These are phyloP conservation scores for Rhipidura dahli DNA, from an alignment of 2,113 vertebrate species.

Conservation along the genomic window DNA sequence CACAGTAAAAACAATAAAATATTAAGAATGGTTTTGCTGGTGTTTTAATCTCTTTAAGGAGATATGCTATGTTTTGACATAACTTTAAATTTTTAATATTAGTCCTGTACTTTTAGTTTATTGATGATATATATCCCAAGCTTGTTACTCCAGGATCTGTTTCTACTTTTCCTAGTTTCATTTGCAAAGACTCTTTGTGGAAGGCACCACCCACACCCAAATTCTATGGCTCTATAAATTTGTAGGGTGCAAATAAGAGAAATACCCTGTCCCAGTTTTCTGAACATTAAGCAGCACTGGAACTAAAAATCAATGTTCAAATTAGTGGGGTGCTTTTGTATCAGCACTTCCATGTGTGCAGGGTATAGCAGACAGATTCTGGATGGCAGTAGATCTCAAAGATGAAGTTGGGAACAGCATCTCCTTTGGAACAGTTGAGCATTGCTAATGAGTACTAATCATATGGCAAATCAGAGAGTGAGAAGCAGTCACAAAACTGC, in stretches of 20 bases:
- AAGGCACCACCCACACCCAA: neutral
- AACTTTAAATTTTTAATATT: neutral
- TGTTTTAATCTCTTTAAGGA: neutral
- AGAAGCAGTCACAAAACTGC: conserved; percentile 7
- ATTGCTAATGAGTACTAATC: conserved; percentile 43
- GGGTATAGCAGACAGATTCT: neutral
- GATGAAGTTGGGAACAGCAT: neutral
- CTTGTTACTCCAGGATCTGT: neutral
- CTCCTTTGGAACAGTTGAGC: neutral
- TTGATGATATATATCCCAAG: neutral
- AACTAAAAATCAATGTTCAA: neutral
- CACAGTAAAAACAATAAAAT: neutral
- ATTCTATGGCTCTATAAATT: neutral
- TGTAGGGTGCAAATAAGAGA: neutral
- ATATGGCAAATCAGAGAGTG: conserved; percentile 6
- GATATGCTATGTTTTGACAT: neutral
- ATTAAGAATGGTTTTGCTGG: neutral
- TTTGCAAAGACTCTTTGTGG: neutral
- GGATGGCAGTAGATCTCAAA: neutral
- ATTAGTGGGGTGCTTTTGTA: neutral
- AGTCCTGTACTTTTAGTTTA: neutral
- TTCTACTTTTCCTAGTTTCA: neutral
- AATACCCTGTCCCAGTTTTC: neutral
- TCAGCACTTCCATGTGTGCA: neutral
- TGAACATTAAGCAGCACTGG: neutral